Conservation (phyloP, 2,113 vertebrate genomes). For the Rhabdomys dilectus region DNA sequence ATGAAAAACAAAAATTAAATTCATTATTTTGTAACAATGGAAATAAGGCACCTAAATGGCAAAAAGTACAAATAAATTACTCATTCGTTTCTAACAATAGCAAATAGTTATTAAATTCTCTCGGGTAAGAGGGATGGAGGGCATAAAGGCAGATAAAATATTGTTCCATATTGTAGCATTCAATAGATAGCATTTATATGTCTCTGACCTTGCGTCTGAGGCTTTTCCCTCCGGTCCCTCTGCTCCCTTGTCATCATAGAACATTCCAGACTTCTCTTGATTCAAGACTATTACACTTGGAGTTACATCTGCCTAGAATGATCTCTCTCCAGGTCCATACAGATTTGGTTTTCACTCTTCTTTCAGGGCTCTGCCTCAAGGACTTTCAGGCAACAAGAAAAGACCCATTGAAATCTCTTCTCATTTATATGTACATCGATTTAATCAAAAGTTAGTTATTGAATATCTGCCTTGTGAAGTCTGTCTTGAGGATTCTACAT, state of each 20-base stretch:
- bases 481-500: background rate
- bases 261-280: background rate
- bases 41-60: background rate
- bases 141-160: background rate
- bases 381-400: background rate
- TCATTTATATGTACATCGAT: background rate
- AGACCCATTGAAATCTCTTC: background rate
- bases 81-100: background rate
- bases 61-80: background rate
- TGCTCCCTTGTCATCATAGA: background rate
- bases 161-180: background rate
- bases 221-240: background rate
- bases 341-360: background rate
- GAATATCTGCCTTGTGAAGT: background rate
- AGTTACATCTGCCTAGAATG: background rate
- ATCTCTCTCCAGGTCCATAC: background rate
- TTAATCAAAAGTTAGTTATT: background rate
- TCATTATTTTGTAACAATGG: background rate
- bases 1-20: slow-evolving; percentile 28
- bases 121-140: background rate
- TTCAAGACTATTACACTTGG: background rate
- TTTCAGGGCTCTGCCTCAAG: background rate
- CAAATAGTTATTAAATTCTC: background rate
- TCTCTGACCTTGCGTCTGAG: background rate
- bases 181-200: background rate